phyloP scores from a whole-genome alignment of 2,113 vertebrate species.

The Mus spicilegus region DNA sequence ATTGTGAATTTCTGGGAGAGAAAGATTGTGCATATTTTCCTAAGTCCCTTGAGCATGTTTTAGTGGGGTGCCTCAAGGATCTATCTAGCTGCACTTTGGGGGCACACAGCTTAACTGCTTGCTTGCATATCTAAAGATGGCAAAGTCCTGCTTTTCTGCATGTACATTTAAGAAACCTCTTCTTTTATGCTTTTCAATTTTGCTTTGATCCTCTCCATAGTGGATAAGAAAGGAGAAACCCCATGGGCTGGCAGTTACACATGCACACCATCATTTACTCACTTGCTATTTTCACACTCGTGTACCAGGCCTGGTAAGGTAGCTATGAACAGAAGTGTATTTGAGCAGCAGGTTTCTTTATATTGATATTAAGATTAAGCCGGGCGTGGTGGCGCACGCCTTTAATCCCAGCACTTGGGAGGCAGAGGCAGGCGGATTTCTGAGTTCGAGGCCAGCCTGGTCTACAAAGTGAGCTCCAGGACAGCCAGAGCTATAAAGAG shows the following conservation, averaged over 20 bases:
- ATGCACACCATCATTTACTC: not conserved
- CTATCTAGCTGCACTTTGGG: not conserved
- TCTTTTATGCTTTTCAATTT: not conserved
- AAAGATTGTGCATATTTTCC: not conserved
- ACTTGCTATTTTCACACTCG: not conserved
- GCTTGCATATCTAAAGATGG: not conserved
- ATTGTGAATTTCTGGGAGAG: conserved; percentile 13
- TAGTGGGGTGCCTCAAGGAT: not conserved
- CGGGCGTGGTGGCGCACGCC: too few relatives aligned
- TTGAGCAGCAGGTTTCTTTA: conserved; percentile 39
- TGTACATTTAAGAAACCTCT: not conserved
- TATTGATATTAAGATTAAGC: conserved; percentile 24
- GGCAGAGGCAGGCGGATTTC: too few relatives aligned
- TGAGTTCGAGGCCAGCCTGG: too few relatives aligned
- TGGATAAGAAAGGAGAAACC: not conserved
- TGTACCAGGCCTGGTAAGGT: not conserved
- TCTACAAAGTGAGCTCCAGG: too few relatives aligned
- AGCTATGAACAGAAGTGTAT: conserved; percentile 10
- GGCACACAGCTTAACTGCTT: not conserved
- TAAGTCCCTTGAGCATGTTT: not conserved
- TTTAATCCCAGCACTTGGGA: too few relatives aligned
- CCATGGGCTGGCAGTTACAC: not conserved
- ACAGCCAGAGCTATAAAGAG: too few relatives aligned
- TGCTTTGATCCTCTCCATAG: not conserved
- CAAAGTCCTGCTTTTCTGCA: not conserved